Evolutionary conservation across 2,888 invertebrate species (phyloP), one percentile per base, ranked within the genome.

Genomic region (Liposcelis brunnea): DNA sequence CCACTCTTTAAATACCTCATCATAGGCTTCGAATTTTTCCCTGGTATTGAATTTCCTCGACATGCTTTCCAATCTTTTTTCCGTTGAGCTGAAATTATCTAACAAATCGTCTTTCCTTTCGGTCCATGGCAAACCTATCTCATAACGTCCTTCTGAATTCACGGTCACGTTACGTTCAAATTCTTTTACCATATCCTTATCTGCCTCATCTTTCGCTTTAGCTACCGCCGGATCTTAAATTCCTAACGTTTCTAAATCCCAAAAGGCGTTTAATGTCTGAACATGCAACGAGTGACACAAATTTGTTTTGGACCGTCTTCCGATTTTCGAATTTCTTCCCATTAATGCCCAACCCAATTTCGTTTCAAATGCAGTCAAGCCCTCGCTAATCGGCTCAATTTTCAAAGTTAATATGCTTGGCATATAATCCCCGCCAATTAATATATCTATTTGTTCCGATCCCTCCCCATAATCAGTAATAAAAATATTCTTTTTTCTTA

Each of bases 341-440:
- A 36, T 7, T 16, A 26, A 40, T 10, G 47, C 5, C 47, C 47
- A 48, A 14, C 46, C 47, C 2, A 47, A 26, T 26, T 47, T 37
- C 4, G 46, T 47, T 31, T 47, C 40, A 4, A 46, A 10, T 8
- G 40, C 47, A 31, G 32, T 12, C 10, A 47, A 18, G 6, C 31
- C 32, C 2, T 47, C 26, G 7, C n/a, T 6, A 3, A 47, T 14
- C 32, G 21, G 10, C 11, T 31, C 11, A 12, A 18, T 15, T 18
- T 47, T 14, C 4, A 37, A 37, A 10, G 47, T 47, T 10, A 47
- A 14, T 11, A 48, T n/a, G 6, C 18, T 36, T 4, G 31, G 31
- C 15, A 38, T 14, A 15, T 37, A 31, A 32, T 47, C 47, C 40
- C 40, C 16, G 42, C 47, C n/a, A n/a, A 46, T 14, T 21, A 47